Base-by-base conservation (phyloP, 2,113 vertebrate species). In the Proterorhinus semilunaris region DNA sequence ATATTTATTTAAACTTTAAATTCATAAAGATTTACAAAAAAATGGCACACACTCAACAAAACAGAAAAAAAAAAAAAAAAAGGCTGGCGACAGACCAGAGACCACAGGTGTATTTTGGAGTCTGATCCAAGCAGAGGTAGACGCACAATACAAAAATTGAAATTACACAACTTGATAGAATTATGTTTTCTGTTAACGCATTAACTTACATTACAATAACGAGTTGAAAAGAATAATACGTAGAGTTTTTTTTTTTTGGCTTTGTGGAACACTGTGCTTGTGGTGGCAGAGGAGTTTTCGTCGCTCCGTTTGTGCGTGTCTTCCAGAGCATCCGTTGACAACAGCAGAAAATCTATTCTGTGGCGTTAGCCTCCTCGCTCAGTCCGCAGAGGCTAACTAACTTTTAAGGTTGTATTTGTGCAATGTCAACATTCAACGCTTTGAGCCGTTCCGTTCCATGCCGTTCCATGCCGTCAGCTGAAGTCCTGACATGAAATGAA, bases 101-200 rank as follows among this genome's bases (percentile, higher is more conserved):
- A 61, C 43, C 54, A 57, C 54, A 57, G 36, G 10, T 10, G 10
- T 57, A 21, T 21, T 57, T 21, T 57, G 9, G 10, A 16, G 52
- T 53, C 55, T 58, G 55, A 42, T 58, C 27, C 11, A 42, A 61
- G 58, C 58, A 44, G 58, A 61, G 58, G 58, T 61, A 61, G 58
- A 61, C 58, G 8, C 13, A 45, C 55, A 6, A 42, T 58, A 61
- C 13, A 44, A 10, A 61, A 36, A 61, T 44, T 13, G 13, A 15
- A 5, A 61, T 44, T 15, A 59, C 52, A 15, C 42, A 59, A 59
- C 27, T 59, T 6, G 13, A 11, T 43, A 7, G 42, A 43, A 43
- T 43, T 13, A 15, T 42, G 5, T 6, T 57, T 4, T 27, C 6
- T 53, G 17, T 55, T 21, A 10, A 45, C 58, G 45, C 45, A n/a